Conservation (phyloP, 1,140 invertebrate species). For the Cydia amplana region DNA sequence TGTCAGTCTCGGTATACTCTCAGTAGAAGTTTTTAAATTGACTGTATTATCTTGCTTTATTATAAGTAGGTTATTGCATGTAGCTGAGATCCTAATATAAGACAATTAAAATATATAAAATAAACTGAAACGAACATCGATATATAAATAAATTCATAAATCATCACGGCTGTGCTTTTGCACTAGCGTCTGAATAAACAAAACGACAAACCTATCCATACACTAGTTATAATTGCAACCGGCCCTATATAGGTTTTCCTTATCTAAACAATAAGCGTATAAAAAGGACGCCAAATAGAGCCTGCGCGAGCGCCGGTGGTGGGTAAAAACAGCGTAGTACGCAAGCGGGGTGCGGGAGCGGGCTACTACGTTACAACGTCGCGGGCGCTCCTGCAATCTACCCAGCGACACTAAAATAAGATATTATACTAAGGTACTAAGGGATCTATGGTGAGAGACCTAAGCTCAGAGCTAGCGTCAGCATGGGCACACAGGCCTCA, state of each 20-base stretch:
- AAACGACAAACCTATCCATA: slow-evolving; percentile 12
- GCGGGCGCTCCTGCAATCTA: slow-evolving; percentile 38
- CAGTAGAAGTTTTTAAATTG: too few relatives aligned
- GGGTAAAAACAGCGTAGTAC: slow-evolving; percentile 48
- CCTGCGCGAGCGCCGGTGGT: slow-evolving; percentile 40
- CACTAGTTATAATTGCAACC: slow-evolving; percentile 20
- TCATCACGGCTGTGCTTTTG: neutral
- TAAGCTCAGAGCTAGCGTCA: too few relatives aligned
- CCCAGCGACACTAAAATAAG: neutral
- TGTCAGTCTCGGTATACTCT: too few relatives aligned
- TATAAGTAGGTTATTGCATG: too few relatives aligned
- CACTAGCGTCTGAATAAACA: neutral
- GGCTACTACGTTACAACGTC: slow-evolving; percentile 68
- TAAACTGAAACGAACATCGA: neutral
- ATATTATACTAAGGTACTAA: too few relatives aligned
- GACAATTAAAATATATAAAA: neutral
- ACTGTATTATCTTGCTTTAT: too few relatives aligned
- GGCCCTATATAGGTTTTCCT: slow-evolving; percentile 28
- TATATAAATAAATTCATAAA: slow-evolving; percentile 1
- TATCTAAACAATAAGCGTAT: slow-evolving; percentile 40
- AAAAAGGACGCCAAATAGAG: slow-evolving; percentile 44
- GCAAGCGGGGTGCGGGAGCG: slow-evolving; percentile 46
- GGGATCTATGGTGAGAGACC: too few relatives aligned
- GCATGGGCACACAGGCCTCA: too few relatives aligned
- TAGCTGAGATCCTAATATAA: too few relatives aligned